Evolutionary conservation across 2,888 invertebrate species (phyloP).

Genomic region (Eupithecia vulgata): DNA sequence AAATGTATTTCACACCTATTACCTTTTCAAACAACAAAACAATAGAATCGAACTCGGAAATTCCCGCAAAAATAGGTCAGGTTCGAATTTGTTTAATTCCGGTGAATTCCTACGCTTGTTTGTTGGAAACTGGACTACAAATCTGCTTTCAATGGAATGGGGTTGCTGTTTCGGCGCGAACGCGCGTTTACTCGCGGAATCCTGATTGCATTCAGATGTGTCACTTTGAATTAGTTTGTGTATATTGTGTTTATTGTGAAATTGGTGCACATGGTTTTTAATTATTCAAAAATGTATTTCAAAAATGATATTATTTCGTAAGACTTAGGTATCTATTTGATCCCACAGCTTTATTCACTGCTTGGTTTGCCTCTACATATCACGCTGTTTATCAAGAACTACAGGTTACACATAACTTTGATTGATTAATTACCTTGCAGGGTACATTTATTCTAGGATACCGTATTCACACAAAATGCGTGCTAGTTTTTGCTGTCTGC

Average conservation of each 20-base stretch:
- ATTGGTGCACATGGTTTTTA: neutral
- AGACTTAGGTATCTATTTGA: neutral
- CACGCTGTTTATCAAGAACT: neutral
- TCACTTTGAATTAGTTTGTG: conserved; percentile 8
- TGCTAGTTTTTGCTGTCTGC: neutral
- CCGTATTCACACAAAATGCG: neutral
- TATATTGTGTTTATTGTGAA: neutral
- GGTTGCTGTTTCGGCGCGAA: conserved; percentile 55
- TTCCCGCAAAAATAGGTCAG: conserved; percentile 22
- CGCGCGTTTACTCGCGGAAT: conserved; percentile 61
- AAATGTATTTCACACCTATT: neutral
- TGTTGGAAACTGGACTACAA: conserved; percentile 40
- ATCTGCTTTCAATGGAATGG: conserved; percentile 43
- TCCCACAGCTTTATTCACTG: neutral
- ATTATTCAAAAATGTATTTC: neutral
- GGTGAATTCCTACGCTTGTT: conserved; percentile 15
- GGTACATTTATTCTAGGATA: neutral
- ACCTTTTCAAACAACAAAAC: neutral
- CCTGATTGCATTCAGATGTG: conserved; percentile 52
- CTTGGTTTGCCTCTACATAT: neutral
- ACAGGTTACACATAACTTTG: neutral
- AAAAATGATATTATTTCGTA: neutral
- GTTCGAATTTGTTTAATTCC: conserved; percentile 23
- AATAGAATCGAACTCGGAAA: conserved; percentile 5
- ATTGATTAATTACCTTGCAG: neutral